These are phyloP conservation scores for Charaxes varanes DNA, from an alignment of 1,140 invertebrate genomes.

Conservation along the genomic window DNA sequence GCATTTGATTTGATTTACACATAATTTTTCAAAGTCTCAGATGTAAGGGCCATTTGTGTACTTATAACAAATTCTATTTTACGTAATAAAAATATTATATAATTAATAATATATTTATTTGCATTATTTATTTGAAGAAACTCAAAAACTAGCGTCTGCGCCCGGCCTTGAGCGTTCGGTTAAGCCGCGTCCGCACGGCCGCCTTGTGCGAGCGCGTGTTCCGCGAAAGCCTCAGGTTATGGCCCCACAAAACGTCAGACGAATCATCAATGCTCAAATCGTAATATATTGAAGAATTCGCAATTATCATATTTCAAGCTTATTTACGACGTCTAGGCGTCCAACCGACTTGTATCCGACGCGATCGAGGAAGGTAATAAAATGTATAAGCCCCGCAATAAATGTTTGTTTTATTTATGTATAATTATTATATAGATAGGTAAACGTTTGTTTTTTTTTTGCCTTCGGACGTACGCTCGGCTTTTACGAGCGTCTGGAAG, in stretches of 20 bases:
- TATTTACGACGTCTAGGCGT: conserved; percentile 71
- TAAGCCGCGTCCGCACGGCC: no score
- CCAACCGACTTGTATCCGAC: conserved; percentile 57
- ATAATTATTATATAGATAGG: conserved; percentile 35
- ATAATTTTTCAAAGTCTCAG: no score
- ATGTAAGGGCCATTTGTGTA: no score
- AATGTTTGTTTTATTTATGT: conserved; percentile 58
- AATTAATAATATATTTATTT: no score
- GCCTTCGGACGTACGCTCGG: conserved; percentile 5
- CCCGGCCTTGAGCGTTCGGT: no score
- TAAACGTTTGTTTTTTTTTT: conserved; percentile 29
- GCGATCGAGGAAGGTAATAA: conserved; percentile 54
- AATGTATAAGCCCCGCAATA: conserved; percentile 62
- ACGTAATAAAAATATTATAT: no score
- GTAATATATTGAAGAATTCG: conserved; percentile 72
- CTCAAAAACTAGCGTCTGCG: no score
- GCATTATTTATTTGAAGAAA: no score
- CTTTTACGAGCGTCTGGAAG: conserved; percentile 43
- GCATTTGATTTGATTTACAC: no score
- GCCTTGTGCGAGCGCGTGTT: conserved; percentile 31
- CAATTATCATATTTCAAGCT: conserved; percentile 73
- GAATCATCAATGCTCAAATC: conserved; percentile 71
- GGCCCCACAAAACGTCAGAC: conserved; percentile 64
- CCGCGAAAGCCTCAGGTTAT: conserved; percentile 59
- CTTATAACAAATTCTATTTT: no score